Percentiles rank a stretch among this genome's conserved stretches.
These are phyloP conservation scores for Recurvirostra avosetta DNA, from an alignment of 2,113 vertebrate species.

Conservation along the genomic window DNA sequence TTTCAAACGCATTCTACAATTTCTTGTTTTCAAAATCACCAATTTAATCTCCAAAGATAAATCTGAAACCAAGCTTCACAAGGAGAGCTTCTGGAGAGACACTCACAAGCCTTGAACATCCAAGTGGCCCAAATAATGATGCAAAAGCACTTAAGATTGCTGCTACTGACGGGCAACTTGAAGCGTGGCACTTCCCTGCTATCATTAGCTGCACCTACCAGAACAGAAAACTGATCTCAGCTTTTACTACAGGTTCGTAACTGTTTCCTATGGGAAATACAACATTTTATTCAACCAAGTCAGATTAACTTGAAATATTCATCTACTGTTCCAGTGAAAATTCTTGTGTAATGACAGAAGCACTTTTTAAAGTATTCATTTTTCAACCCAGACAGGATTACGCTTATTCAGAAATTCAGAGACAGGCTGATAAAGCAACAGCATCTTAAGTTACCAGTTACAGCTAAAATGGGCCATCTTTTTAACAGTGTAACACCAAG, in stretches of 20 bases:
- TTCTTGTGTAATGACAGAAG: rapidly evolving
- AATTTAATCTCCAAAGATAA: neutral
- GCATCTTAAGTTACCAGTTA: neutral
- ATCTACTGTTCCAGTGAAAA: neutral
- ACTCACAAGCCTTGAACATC: neutral
- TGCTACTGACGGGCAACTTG: neutral
- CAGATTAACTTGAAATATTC: neutral
- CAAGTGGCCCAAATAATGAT: neutral
- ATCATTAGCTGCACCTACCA: neutral
- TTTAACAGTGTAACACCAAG: neutral
- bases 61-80: neutral
- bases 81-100: neutral
- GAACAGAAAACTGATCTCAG: neutral
- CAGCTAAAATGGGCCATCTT: neutral
- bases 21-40: neutral
- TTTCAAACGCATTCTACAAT: rapidly evolving
- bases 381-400: neutral
- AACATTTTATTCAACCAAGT: neutral
- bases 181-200: neutral
- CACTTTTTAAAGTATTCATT: neutral
- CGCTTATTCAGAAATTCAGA: neutral
- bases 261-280: neutral
- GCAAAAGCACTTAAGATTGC: neutral
- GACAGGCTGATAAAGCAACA: neutral
- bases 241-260: rapidly evolving